phyloP scores from a whole-genome alignment of 2,888 invertebrate species.

The Andrena praecox region DNA sequence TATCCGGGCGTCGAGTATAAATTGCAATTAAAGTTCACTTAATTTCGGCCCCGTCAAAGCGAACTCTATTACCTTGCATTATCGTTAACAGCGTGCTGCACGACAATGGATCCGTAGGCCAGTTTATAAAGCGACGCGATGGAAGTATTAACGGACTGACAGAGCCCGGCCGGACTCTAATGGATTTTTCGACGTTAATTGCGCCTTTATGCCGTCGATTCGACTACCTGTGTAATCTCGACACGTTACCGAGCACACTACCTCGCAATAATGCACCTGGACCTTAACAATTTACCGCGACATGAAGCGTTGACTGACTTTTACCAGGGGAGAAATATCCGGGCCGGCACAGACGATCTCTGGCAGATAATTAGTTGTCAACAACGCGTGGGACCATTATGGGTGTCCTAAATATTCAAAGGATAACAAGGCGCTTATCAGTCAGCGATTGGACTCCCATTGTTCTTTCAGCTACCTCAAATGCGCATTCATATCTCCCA shows the following conservation, averaged over 20 bases:
- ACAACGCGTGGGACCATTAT: no score
- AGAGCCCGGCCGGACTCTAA: constrained; percentile 37
- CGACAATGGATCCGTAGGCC: constrained; percentile 58
- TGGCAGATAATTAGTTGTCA: no score
- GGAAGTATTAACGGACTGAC: constrained; percentile 58
- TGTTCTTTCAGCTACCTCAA: no score
- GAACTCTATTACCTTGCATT: constrained; percentile 69
- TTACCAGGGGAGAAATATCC: neutral
- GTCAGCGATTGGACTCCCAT: no score
- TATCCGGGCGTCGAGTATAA: constrained; percentile 38
- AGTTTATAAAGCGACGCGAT: constrained; percentile 47
- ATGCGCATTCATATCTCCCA: no score
- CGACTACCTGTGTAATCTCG: constrained; percentile 7
- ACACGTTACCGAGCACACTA: neutral
- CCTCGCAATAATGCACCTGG: neutral
- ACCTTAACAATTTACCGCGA: neutral
- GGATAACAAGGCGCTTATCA: no score
- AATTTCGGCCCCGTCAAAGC: constrained; percentile 68
- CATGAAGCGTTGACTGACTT: neutral
- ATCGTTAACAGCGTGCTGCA: constrained; percentile 61
- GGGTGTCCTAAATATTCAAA: no score
- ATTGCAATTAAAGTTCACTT: constrained; percentile 71
- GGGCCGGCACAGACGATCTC: no score
- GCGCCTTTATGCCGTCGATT: constrained; percentile 36
- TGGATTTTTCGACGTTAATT: constrained; percentile 65